These are phyloP conservation scores for Pimephales promelas DNA, from an alignment of 2,113 vertebrate genomes.

Conservation along the genomic window DNA sequence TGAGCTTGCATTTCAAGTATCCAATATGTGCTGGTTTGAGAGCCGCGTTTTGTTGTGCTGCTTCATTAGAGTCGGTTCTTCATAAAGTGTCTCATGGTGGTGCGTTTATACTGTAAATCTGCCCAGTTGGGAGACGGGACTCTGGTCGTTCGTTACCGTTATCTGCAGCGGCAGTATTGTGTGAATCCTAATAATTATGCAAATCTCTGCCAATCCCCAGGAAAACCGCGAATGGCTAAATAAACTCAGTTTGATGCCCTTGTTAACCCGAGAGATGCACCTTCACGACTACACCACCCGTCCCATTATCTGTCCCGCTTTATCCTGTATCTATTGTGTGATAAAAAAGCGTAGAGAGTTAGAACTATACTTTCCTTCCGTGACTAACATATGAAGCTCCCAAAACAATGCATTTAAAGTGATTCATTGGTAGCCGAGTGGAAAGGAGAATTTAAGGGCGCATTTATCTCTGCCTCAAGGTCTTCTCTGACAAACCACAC, in stretches of 20 bases:
- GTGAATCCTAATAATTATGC: slow-evolving; percentile 39
- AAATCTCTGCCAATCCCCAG: slow-evolving; percentile 27
- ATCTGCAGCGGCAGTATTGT: slow-evolving; percentile 8
- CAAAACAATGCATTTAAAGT: slow-evolving; percentile 51
- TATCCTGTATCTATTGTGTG: slow-evolving; percentile 22
- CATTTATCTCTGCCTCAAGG: slow-evolving; percentile 31
- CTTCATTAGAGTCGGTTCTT: neutral
- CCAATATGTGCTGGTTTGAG: neutral
- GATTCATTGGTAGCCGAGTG: slow-evolving; percentile 19
- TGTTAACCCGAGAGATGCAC: slow-evolving; percentile 8
- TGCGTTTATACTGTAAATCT: slow-evolving; percentile 19
- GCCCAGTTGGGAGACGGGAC: neutral
- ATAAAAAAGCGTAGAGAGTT: slow-evolving; percentile 38
- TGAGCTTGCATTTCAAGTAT: neutral
- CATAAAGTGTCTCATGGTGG: neutral
- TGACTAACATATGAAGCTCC: slow-evolving; percentile 38
- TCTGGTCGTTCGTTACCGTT: neutral
- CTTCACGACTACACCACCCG: neutral
- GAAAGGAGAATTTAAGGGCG: neutral
- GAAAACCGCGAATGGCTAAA: slow-evolving; percentile 3
- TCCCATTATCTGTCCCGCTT: neutral
- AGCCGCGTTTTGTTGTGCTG: too few species aligned
- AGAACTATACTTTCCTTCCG: neutral
- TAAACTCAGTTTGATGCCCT: neutral
- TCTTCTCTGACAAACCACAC: slow-evolving; percentile 21